Evolutionary conservation across 2,888 invertebrate genomes (phyloP).

Genomic region (Bellardia bayeri): DNA sequence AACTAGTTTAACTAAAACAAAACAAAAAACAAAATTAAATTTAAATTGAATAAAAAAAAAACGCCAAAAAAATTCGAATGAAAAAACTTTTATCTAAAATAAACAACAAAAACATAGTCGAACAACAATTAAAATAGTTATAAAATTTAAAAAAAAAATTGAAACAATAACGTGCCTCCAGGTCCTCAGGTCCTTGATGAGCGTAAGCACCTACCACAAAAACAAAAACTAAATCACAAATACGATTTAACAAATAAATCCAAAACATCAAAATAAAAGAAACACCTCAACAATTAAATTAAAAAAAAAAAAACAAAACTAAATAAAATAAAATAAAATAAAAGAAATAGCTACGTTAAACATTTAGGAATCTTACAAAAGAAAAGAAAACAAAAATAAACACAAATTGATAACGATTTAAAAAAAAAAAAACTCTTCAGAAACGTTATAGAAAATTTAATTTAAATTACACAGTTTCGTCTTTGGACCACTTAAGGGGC

Average conservation of each 20-base stretch:
- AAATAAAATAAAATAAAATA: slow-evolving; percentile 10
- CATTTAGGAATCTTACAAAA: slow-evolving; percentile 42
- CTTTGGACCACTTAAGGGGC: slow-evolving; percentile 31
- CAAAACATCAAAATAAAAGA: slow-evolving; percentile 62
- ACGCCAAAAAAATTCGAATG: slow-evolving; percentile 65
- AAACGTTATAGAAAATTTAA: neutral
- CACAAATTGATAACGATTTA: slow-evolving; percentile 13
- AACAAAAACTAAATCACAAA: slow-evolving; percentile 32
- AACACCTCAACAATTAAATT: slow-evolving; percentile 54
- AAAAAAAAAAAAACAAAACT: slow-evolving; percentile 47
- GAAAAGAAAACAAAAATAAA: slow-evolving; percentile 32
- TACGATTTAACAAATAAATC: slow-evolving; percentile 45
- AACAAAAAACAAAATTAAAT: slow-evolving; percentile 29
- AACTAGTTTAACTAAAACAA: slow-evolving; percentile 67
- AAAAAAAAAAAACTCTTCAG: slow-evolving; percentile 33
- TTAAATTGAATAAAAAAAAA: slow-evolving; percentile 59
- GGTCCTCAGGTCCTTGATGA: slow-evolving; percentile 76
- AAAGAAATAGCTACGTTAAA: slow-evolving; percentile 21
- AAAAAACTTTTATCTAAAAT: slow-evolving; percentile 43
- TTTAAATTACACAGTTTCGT: neutral
- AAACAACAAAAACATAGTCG: slow-evolving; percentile 55
- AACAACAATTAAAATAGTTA: slow-evolving; percentile 67
- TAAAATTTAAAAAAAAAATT: slow-evolving; percentile 37
- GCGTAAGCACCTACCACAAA: slow-evolving; percentile 73
- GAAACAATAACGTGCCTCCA: slow-evolving; percentile 76